phyloP scores from a whole-genome alignment of 1,140 invertebrate species.

The Drosophila nigromelanica region DNA sequence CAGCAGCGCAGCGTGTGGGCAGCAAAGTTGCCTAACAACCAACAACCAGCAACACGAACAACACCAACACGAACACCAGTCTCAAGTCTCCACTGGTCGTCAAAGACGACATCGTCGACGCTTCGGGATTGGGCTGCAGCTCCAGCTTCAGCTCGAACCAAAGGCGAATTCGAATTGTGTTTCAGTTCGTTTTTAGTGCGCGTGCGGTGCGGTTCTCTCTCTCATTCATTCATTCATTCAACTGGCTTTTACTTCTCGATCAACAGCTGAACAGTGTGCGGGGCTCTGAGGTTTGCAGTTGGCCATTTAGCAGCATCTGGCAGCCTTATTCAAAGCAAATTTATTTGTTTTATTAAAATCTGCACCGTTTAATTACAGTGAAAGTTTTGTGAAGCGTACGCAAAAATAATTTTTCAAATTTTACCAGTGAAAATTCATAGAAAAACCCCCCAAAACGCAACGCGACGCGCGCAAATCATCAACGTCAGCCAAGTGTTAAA shows the following conservation, averaged over 20 bases:
- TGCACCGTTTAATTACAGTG: slow-evolving; percentile 61
- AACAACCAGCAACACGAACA: slow-evolving; percentile 37
- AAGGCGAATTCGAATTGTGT: slow-evolving; percentile 47
- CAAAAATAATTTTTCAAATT: slow-evolving; percentile 52
- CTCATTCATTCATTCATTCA: slow-evolving; percentile 16
- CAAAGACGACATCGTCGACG: slow-evolving; percentile 29
- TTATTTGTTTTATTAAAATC: slow-evolving; percentile 26
- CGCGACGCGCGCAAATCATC: slow-evolving; percentile 59
- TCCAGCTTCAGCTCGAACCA: slow-evolving; percentile 27
- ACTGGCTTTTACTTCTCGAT: slow-evolving; percentile 13
- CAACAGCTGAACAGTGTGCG: slow-evolving; percentile 35
- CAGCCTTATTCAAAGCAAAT: slow-evolving; percentile 11
- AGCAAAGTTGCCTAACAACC: slow-evolving; percentile 81
- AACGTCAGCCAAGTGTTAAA: slow-evolving; percentile 57
- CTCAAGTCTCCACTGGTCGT: slow-evolving; percentile 60
- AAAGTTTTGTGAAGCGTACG: slow-evolving; percentile 59
- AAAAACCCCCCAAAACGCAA: slow-evolving; percentile 28
- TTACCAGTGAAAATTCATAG: slow-evolving; percentile 73
- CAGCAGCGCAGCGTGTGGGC: slow-evolving; percentile 70
- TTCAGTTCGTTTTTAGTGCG: slow-evolving; percentile 82
- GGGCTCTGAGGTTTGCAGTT: slow-evolving; percentile 19
- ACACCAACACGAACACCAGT: slow-evolving; percentile 42
- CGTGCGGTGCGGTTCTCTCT: slow-evolving; percentile 80
- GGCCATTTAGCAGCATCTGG: slow-evolving; percentile 20
- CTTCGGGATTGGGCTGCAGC: slow-evolving; percentile 41